Percentiles rank a stretch among this genome's conserved stretches.
Evolutionary conservation across 2,888 invertebrate species (phyloP).

Genomic region (Ellobium chinense): DNA sequence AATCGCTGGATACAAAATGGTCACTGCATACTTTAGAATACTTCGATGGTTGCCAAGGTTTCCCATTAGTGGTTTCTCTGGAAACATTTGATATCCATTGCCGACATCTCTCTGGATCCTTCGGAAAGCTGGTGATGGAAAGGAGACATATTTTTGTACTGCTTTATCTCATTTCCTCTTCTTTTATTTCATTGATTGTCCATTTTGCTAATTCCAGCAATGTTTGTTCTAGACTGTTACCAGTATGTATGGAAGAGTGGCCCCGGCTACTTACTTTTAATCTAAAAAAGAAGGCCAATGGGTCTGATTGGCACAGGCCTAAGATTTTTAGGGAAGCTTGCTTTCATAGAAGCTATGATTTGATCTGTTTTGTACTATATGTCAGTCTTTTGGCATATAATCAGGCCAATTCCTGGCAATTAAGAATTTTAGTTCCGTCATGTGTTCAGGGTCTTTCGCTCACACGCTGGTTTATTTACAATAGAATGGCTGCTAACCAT

Average conservation of each 20-base stretch:
- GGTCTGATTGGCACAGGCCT: not conserved
- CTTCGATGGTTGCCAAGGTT: slow-evolving; percentile 1
- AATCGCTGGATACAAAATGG: not conserved
- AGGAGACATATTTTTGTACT: not conserved
- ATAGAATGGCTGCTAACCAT: no score
- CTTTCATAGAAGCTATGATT: not conserved
- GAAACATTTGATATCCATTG: not conserved
- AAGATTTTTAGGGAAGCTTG: not conserved
- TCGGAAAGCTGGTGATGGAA: not conserved
- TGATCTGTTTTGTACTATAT: not conserved
- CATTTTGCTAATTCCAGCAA: not conserved
- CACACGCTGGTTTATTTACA: no score
- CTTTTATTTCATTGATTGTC: not conserved
- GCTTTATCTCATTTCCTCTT: not conserved
- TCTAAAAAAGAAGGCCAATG: not conserved
- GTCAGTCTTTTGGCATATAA: not conserved
- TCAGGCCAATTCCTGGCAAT: not conserved
- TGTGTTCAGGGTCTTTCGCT: no score
- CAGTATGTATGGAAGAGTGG: not conserved
- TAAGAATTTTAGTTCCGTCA: no score
- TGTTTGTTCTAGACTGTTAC: not conserved
- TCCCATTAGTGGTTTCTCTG: not conserved
- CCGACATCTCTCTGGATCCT: not conserved
- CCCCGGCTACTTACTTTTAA: not conserved
- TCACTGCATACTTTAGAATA: slow-evolving; percentile 5